Evolutionary conservation across 1,140 invertebrate genomes (phyloP), one percentile per base, ranked within the genome.

Genomic region (Zaprionus ghesquierei): DNA sequence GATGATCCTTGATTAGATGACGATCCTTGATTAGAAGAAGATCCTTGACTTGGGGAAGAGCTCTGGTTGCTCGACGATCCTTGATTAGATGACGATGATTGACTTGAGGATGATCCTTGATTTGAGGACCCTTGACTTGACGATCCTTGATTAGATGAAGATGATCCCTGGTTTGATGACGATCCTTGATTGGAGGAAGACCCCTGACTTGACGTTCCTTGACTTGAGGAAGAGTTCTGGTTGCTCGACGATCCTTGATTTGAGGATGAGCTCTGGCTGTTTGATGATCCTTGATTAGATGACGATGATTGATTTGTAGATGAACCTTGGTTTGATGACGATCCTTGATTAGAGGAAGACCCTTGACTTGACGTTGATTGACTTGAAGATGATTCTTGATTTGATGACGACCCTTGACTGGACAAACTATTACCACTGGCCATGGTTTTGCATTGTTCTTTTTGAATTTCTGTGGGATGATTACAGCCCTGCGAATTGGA

Each of bases 401-500:
- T 77, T 0, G 71, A 70, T 12, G 76, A 66, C 0, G 72, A 70
- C 3, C 60, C 62, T 23, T 76, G 69, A 49, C 63, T 72, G 0
- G 74, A 62, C 1, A 69, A 69, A 23, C 58, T 60, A 9, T 22
- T 66, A 56, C 75, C 68, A 58, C 13, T 86, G 1, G 84, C 76
- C 90, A 91, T 92, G 75, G 94, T 93, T 18, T 62, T 92, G 87
- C 95, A 96, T 12, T 92, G 92, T 66, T 93, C 79, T 23, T 93
- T 90, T 2, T 93, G 79, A 12, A 93, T 92, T 91, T 95, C 94
- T 91, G 94, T 95, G 54, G 95, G 93, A 69, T 89, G 79, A 53
- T 91, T 92, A 66, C 93, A 93, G 25, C 92, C 93, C 63, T 90
- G 86, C 0, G 92, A 69, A 35, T 77, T 75, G 10, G 92, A 79